Evolutionary conservation across 1,140 invertebrate genomes (phyloP).

Genomic region (Bemisia tabaci): DNA sequence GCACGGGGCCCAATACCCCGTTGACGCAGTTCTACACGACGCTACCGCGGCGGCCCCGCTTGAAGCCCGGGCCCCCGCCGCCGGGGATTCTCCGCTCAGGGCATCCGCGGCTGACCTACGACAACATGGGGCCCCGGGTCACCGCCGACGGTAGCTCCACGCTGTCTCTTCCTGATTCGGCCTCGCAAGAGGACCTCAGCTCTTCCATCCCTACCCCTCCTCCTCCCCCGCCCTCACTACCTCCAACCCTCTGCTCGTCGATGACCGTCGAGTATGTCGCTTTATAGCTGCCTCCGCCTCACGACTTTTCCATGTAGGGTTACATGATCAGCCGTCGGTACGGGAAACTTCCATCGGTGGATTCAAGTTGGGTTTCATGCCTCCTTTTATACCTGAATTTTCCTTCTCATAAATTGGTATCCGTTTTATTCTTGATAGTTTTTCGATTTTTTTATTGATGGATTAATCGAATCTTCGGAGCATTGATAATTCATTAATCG

Average conservation of each 20-base stretch:
- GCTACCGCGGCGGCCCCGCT: constrained; percentile 28
- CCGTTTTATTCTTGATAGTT: too few relatives aligned
- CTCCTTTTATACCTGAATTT: too few relatives aligned
- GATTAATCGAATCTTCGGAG: too few relatives aligned
- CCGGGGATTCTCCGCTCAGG: constrained; percentile 12
- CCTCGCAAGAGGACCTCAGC: constrained; percentile 27
- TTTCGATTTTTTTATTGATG: too few relatives aligned
- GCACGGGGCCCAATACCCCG: constrained; percentile 27
- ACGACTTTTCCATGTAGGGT: too few relatives aligned
- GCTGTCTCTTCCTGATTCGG: constrained; percentile 55
- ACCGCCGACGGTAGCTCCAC: constrained; percentile 72
- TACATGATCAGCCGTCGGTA: too few relatives aligned
- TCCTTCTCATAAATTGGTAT: too few relatives aligned
- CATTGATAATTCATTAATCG: too few relatives aligned
- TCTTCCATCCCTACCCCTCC: constrained; percentile 34
- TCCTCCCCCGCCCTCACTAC: constrained; percentile 33
- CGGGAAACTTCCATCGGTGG: too few relatives aligned
- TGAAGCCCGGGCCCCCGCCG: constrained; percentile 14
- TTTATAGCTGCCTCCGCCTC: constrained; percentile 15
- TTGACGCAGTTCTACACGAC: constrained; percentile 37
- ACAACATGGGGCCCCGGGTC: constrained; percentile 77
- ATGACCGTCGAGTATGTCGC: constrained; percentile 28
- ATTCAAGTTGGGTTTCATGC: too few relatives aligned
- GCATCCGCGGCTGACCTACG: constrained; percentile 47
- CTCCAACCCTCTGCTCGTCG: constrained; percentile 34